These are phyloP conservation scores for Carettochelys insculpta DNA, from an alignment of 2,113 vertebrate species.

Conservation along the genomic window DNA sequence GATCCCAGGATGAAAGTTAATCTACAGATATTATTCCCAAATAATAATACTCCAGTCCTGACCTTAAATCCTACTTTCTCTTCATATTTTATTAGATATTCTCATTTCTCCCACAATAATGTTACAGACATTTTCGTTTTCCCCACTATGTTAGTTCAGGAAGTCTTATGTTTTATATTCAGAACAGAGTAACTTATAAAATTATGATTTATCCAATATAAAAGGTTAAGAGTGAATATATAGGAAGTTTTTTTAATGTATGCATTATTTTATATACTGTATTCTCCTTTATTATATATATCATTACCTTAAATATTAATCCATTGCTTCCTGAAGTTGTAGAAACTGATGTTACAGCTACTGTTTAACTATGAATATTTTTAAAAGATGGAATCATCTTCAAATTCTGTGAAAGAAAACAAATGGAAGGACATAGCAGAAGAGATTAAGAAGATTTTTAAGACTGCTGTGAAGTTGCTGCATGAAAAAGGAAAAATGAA, in stretches of 20 bases:
- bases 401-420: constrained; percentile 85
- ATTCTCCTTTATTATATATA: neutral
- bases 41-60: neutral
- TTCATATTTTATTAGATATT: neutral
- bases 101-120: neutral
- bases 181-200: neutral
- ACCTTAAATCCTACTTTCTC: neutral
- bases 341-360: neutral
- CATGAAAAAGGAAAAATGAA: constrained; percentile 96
- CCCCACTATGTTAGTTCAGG: neutral
- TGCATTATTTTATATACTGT: neutral
- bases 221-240: neutral
- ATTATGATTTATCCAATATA: neutral
- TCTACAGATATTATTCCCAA: neutral
- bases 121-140: neutral
- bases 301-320: neutral
- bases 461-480: constrained; percentile 89
- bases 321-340: constrained; percentile 4
- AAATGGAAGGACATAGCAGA: constrained; percentile 94
- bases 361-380: constrained; percentile 51
- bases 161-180: neutral
- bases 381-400: constrained; percentile 87
- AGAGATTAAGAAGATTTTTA: constrained; percentile 95
- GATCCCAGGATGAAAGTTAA: neutral
- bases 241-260: neutral